A percentile compares a stretch with the other conserved stretches of the same genome.
These are phyloP conservation scores for Hoplostethus mediterraneus DNA, from an alignment of 2,797 vertebrate genomes.

Conservation along the genomic window DNA sequence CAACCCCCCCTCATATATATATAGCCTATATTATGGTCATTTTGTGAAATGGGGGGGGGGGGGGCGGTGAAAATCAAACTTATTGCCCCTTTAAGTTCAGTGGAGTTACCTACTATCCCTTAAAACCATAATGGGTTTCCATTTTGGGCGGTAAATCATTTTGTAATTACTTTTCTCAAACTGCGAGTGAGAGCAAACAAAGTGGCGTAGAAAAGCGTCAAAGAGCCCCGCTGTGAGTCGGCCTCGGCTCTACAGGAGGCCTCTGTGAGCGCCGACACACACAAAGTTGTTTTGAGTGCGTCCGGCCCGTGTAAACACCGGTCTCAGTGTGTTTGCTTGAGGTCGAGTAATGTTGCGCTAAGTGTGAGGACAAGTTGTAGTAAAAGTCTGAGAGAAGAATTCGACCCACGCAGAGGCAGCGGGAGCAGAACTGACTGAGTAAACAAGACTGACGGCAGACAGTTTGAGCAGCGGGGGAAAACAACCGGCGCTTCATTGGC, in stretches of 20 bases:
- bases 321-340: constrained; percentile 48
- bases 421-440: constrained; percentile 29
- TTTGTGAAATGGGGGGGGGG: too few species aligned
- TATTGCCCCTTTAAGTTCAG: neutral
- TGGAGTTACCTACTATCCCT: neutral
- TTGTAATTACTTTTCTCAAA: neutral
- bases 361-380: constrained; percentile 28
- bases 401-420: constrained; percentile 29
- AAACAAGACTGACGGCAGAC: constrained; percentile 49
- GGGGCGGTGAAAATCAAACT: neutral
- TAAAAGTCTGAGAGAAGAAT: constrained; percentile 27
- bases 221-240: constrained; percentile 35
- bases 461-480: constrained; percentile 8
- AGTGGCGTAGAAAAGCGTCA: constrained; percentile 10
- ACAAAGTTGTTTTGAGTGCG: constrained; percentile 27
- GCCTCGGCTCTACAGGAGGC: constrained; percentile 28
- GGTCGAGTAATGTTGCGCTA: constrained; percentile 37
- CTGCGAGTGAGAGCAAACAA: constrained; percentile 36
- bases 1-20: too few species aligned
- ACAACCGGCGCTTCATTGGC: constrained; percentile 13
- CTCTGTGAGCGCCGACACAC: constrained; percentile 41
- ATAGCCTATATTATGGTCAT: too few species aligned
- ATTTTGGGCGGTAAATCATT: constrained; percentile 22
- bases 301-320: constrained; percentile 51
- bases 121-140: constrained; percentile 4